Evolutionary conservation across 2,113 vertebrate species (phyloP).

Genomic region (Apodemus sylvaticus): DNA sequence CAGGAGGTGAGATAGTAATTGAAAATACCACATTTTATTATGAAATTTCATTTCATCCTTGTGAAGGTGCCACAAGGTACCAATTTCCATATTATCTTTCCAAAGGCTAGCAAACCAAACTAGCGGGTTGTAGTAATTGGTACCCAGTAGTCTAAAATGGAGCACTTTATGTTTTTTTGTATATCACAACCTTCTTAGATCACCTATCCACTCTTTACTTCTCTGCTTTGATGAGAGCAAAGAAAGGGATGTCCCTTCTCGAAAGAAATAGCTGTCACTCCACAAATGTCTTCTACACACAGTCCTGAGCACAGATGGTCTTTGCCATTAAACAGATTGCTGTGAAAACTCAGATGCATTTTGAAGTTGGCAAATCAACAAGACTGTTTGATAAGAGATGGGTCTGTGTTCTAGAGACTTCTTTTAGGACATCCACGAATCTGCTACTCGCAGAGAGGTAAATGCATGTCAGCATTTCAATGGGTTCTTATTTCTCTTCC

Average conservation of each 20-base stretch:
- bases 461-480: not conserved
- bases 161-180: not conserved
- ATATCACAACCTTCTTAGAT: not conserved
- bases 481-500: not conserved
- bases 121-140: not conserved
- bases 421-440: not conserved
- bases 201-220: constrained; percentile 13
- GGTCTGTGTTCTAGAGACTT: constrained; percentile 27
- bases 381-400: not conserved
- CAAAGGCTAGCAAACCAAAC: not conserved
- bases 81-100: not conserved
- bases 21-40: not conserved
- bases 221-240: not conserved
- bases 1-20: not conserved
- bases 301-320: not conserved
- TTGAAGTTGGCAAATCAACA: constrained; percentile 23
- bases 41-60: constrained; percentile 20
- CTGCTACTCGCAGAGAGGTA: not conserved
- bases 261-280: not conserved
- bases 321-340: not conserved
- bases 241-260: not conserved
- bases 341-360: constrained; percentile 14
- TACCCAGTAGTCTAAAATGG: not conserved
- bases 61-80: not conserved
- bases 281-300: not conserved